Evolutionary conservation across 92 coral and sea anemone genomes (phyloP).

Genomic region (Heteractis magnifica): DNA sequence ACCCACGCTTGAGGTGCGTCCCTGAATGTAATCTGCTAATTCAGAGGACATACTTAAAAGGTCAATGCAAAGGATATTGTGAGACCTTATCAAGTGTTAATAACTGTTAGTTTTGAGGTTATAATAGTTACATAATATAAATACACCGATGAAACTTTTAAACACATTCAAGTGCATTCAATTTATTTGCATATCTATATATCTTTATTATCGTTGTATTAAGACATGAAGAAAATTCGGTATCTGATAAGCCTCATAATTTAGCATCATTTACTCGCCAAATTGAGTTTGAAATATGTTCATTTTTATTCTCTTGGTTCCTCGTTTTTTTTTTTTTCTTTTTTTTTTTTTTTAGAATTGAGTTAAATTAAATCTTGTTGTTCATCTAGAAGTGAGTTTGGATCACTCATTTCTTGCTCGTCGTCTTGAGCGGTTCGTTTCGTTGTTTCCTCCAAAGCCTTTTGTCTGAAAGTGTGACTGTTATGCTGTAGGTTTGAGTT

Average conservation of each 20-base stretch:
- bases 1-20: too few relatives aligned
- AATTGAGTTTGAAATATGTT: neutral
- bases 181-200: conserved; percentile 6
- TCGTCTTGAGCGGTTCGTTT: neutral
- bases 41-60: neutral
- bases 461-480: conserved; percentile 41
- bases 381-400: conserved; percentile 8
- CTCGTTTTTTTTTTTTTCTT: neutral
- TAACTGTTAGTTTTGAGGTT: neutral
- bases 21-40: too few relatives aligned
- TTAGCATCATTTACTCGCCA: neutral
- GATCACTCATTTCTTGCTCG: conserved; percentile 23
- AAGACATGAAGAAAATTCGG: neutral
- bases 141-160: neutral
- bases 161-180: conserved; percentile 3
- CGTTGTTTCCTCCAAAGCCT: conserved; percentile 24
- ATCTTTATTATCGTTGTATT: neutral
- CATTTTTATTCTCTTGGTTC: too few relatives aligned
- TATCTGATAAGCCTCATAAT: neutral
- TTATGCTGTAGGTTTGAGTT: conserved; percentile 25
- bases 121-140: neutral
- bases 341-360: neutral
- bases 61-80: neutral
- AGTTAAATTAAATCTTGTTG: conserved; percentile 23
- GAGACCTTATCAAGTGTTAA: neutral